A percentile compares a stretch with the other conserved stretches of the same genome.
phyloP scores from a whole-genome alignment of 2,888 invertebrate genomes.

The Ectobius pallidus region DNA sequence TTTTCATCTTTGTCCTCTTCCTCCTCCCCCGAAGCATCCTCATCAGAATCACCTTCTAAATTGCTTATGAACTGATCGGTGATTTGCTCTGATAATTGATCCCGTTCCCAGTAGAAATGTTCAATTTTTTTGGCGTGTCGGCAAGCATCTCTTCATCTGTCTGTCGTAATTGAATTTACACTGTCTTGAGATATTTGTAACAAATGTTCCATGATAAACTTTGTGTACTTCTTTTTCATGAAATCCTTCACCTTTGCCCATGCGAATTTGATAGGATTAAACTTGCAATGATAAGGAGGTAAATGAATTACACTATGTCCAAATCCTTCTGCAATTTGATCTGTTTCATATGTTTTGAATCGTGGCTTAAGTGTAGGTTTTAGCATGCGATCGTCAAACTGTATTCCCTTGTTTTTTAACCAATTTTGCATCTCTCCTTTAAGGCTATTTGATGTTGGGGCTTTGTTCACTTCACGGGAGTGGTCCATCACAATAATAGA shows the following conservation, averaged over 20 bases:
- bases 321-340: not conserved
- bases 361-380: not conserved
- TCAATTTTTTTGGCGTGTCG: not conserved
- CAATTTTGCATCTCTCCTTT: not conserved
- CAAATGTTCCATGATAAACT: not conserved
- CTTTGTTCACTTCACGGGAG: not conserved
- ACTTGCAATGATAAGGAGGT: constrained; percentile 6
- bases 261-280: not conserved
- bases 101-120: not conserved
- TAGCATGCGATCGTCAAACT: not conserved
- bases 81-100: not conserved
- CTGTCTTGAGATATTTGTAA: not conserved
- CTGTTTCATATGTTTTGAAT: not conserved
- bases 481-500: not conserved
- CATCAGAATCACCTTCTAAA: not conserved
- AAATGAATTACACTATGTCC: not conserved
- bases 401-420: not conserved
- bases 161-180: not conserved
- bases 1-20: not conserved
- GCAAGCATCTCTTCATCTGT: not conserved
- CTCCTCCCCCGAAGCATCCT: not conserved
- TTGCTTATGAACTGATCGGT: not conserved
- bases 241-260: not conserved
- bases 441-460: not conserved
- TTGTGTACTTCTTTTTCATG: not conserved